Evolutionary conservation across 2,113 vertebrate genomes (phyloP).

Genomic region (Leucopsar rothschildi): DNA sequence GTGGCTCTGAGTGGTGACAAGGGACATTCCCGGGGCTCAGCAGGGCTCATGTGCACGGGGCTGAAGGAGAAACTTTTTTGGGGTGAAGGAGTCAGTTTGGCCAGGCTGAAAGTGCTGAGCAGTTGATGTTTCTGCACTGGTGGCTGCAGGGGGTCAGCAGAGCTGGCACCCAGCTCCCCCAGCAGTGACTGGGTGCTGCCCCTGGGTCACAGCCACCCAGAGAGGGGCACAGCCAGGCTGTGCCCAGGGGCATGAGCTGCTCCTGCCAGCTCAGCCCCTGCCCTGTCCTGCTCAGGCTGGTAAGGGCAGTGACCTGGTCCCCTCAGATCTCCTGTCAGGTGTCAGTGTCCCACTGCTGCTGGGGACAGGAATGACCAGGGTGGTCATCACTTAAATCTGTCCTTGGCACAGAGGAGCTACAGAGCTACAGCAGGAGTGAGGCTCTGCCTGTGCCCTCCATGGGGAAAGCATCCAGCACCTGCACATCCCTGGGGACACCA

Average conservation of each 20-base stretch:
- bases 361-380: background rate
- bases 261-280: background rate
- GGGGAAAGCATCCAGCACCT: background rate
- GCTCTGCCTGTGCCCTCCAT: fast-evolving
- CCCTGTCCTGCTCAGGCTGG: background rate
- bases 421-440: fast-evolving
- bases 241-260: background rate
- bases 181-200: background rate
- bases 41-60: background rate
- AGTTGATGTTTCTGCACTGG: background rate
- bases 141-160: background rate
- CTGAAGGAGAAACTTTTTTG: background rate
- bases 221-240: background rate
- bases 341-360: background rate
- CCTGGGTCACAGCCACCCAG: background rate
- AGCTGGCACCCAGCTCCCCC: background rate
- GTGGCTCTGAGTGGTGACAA: background rate
- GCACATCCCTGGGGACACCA: background rate
- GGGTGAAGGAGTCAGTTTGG: background rate
- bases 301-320: fast-evolving
- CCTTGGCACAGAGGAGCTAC: background rate
- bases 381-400: background rate
- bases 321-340: fast-evolving
- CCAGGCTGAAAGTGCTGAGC: background rate
- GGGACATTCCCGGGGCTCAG: background rate